These are phyloP conservation scores for Diarsia mendica DNA, from an alignment of 2,888 invertebrate species.

Conservation along the genomic window DNA sequence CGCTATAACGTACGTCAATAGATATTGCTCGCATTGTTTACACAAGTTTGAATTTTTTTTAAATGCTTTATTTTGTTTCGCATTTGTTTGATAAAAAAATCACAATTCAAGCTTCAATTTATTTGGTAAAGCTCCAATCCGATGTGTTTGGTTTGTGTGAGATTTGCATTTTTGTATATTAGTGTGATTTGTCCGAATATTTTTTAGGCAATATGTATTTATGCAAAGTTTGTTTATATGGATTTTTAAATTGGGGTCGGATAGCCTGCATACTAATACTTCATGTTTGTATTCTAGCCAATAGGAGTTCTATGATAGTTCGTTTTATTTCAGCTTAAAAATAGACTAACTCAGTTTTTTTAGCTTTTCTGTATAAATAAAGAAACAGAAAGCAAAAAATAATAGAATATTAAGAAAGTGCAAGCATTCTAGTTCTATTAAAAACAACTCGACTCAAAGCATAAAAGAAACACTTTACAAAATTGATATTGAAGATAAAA, in stretches of 20 bases:
- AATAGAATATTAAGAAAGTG: constrained; percentile 9
- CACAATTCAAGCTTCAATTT: constrained; percentile 52
- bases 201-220: constrained; percentile 31
- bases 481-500: constrained; percentile 55
- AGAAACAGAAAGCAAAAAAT: not conserved
- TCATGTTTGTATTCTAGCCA: constrained; percentile 6
- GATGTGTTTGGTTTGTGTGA: constrained; percentile 43
- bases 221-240: constrained; percentile 13
- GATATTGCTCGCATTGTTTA: constrained; percentile 69
- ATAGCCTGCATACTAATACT: not conserved
- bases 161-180: constrained; percentile 37
- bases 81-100: constrained; percentile 52
- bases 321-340: not conserved
- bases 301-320: not conserved
- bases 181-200: constrained; percentile 28
- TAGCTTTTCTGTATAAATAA: not conserved
- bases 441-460: constrained; percentile 15
- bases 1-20: constrained; percentile 67
- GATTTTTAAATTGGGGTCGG: constrained; percentile 6
- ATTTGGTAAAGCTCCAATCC: constrained; percentile 47
- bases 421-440: constrained; percentile 18
- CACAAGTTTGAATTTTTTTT: constrained; percentile 59
- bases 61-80: constrained; percentile 53
- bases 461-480: constrained; percentile 41
- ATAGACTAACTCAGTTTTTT: not conserved